Percentiles rank a stretch among this genome's conserved stretches.
Conservation (phyloP, 2,888 invertebrate species). For the Athalia cordata region DNA sequence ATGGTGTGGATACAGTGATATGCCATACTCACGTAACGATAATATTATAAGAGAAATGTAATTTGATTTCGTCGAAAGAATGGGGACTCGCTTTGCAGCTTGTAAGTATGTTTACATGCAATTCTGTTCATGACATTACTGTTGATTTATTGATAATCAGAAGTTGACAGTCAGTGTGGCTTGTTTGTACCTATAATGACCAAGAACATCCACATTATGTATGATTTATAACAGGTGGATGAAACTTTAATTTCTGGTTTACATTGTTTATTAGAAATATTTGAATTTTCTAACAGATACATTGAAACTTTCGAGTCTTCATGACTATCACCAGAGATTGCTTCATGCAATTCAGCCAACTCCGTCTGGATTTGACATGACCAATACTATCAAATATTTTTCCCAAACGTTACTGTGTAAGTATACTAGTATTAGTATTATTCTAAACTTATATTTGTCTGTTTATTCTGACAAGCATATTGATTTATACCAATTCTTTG, state of each 20-base stretch:
- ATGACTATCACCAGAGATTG: slow-evolving; percentile 95
- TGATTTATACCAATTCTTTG: slow-evolving; percentile 28
- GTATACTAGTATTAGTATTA: slow-evolving; percentile 65
- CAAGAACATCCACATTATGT: not conserved
- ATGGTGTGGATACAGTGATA: not conserved
- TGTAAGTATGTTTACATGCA: slow-evolving; percentile 16
- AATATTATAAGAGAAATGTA: not conserved
- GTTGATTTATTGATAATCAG: not conserved
- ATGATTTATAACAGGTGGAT: not conserved
- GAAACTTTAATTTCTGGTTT: not conserved
- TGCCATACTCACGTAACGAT: not conserved
- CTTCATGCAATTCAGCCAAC: slow-evolving; percentile 93
- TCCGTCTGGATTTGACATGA: slow-evolving; percentile 96
- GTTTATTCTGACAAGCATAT: slow-evolving; percentile 19
- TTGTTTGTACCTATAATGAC: not conserved
- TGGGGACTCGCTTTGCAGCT: slow-evolving; percentile 40
- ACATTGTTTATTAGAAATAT: slow-evolving; percentile 30
- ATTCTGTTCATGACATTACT: not conserved
- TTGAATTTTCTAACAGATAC: slow-evolving; percentile 83
- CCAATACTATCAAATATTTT: slow-evolving; percentile 98
- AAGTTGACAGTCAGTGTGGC: not conserved
- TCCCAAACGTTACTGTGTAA: slow-evolving; percentile 96
- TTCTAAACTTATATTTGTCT: not conserved
- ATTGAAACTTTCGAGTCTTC: slow-evolving; percentile 96
- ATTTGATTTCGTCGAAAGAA: not conserved